Conservation (phyloP, 2,888 invertebrate genomes). For the Stenodema calcarata region DNA sequence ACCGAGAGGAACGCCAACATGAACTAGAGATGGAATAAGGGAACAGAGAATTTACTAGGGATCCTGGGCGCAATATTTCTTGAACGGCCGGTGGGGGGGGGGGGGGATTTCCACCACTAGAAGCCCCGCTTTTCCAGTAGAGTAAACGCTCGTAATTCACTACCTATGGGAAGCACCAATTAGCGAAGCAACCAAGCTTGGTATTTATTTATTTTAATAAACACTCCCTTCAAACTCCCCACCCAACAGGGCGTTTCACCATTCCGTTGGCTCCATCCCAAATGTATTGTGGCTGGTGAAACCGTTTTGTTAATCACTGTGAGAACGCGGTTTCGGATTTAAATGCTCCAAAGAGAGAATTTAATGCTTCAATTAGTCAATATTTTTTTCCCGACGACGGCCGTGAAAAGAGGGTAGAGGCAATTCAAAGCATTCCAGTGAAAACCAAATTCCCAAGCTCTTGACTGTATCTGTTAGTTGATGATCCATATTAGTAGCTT, state of each 20-base stretch:
- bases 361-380: conserved; percentile 39
- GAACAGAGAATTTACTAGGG: conserved; percentile 12
- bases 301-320: conserved; percentile 30
- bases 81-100: neutral
- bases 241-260: neutral
- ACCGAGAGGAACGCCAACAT: conserved; percentile 5
- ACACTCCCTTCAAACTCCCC: neutral
- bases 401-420: neutral
- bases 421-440: neutral
- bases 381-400: neutral
- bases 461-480: too few species aligned
- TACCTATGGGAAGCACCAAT: conserved; percentile 42
- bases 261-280: conserved; percentile 25
- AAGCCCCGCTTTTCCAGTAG: conserved; percentile 21
- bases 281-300: conserved; percentile 33
- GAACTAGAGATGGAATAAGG: neutral
- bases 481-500: too few species aligned
- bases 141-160: conserved; percentile 37
- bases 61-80: conserved; percentile 29
- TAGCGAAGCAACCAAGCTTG: conserved; percentile 29
- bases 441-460: neutral
- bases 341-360: conserved; percentile 25
- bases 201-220: conserved; percentile 45
- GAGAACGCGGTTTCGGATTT: neutral
- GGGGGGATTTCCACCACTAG: neutral